A percentile compares a stretch with the other conserved stretches of the same genome.
Conservation (phyloP, 1,140 invertebrate genomes). For the Nasonia longicornis region DNA sequence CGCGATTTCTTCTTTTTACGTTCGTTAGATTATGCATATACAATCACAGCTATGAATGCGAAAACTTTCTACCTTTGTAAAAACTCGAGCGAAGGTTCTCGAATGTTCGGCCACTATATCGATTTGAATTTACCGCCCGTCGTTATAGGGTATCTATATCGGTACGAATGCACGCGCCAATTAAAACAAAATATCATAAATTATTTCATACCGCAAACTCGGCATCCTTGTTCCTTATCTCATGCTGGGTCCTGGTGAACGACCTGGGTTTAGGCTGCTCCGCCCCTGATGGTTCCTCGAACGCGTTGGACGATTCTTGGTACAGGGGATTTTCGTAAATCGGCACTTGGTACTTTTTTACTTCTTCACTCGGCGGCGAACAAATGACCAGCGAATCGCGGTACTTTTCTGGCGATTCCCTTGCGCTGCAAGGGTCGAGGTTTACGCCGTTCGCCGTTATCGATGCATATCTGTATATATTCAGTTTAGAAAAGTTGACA, state of each 20-base stretch:
- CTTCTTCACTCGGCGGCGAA: background rate
- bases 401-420: background rate
- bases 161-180: background rate
- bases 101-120: no score
- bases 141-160: no score
- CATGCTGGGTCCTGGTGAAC: slow-evolving; percentile 4
- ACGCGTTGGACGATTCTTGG: background rate
- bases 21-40: no score
- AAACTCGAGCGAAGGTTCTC: no score
- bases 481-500: background rate
- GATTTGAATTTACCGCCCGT: no score
- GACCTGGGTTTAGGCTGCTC: background rate
- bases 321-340: background rate
- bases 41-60: no score
- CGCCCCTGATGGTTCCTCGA: background rate
- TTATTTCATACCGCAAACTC: slow-evolving; percentile 26
- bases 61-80: no score
- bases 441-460: background rate
- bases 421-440: background rate
- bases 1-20: no score
- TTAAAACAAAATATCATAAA: background rate
- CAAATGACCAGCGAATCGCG: slow-evolving; percentile 3
- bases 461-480: slow-evolving; percentile 20
- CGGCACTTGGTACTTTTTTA: background rate
- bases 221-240: background rate